phyloP scores from a whole-genome alignment of 2,797 vertebrate genomes.

The Gymnopithys bicolor region DNA sequence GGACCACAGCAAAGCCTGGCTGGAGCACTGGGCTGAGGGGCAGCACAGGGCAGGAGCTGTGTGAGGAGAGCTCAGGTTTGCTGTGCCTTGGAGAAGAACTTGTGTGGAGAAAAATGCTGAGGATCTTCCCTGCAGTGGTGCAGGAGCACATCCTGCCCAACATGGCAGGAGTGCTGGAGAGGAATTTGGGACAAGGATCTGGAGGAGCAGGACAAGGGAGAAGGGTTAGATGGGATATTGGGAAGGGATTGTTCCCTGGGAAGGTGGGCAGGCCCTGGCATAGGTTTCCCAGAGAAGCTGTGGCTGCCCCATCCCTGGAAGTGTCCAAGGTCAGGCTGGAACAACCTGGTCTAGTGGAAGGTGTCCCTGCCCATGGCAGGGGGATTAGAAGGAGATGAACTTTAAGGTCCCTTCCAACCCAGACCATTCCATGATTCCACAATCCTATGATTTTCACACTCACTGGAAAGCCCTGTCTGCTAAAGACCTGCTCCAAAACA shows the following conservation, averaged over 20 bases:
- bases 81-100: background rate
- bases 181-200: background rate
- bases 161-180: accelerated
- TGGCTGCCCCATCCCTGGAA: too few relatives aligned
- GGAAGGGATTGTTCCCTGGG: background rate
- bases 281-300: too few relatives aligned
- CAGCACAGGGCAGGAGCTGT: background rate
- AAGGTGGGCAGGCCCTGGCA: background rate
- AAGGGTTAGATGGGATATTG: background rate
- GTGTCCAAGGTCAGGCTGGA: too few relatives aligned
- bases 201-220: background rate
- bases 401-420: too few relatives aligned
- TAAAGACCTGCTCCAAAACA: background rate
- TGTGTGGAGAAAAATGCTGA: background rate
- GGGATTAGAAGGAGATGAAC: too few relatives aligned
- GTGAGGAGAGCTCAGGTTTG: background rate
- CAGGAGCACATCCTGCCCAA: background rate
- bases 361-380: too few relatives aligned
- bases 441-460: accelerated
- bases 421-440: accelerated
- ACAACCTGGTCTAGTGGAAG: too few relatives aligned
- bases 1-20: background rate
- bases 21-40: background rate
- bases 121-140: background rate
- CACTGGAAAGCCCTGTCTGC: background rate